Base-by-base conservation (phyloP, 2,888 invertebrate species). In the Morpho deidamia region DNA sequence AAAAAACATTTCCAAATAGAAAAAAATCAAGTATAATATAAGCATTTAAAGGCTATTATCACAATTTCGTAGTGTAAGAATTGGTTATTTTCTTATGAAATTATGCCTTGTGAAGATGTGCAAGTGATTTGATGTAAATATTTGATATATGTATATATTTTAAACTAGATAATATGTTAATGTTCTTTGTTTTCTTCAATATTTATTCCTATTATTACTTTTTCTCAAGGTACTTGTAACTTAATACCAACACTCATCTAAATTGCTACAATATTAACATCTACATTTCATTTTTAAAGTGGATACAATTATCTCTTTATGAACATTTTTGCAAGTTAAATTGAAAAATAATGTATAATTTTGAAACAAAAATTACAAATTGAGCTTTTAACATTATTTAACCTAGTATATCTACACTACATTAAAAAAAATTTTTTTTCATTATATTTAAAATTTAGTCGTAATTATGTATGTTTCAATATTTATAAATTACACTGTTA, bases 101-200 rank as follows among this genome's bases (percentile, higher is more conserved):
- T 23, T 23, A 23, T 23, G 23, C 5, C n/a, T n/a, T n/a, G n/a
- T 8, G 0, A 10, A 44, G 9, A 10, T 7, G 3, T 37, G 14
- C 12, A 14, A 34, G 11, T 44, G 34, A 34, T 8, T 39, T 23
- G 38, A 33, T 51, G 51, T 51, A 51, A 51, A 51, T 51, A 51
- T 51, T 51, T 44, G 23, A 38, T 38, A 39, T 11, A n/a, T 46
- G 37, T n/a, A n/a, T 48, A 41, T 48, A 41, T 41, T 48, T 23
- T 14, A 42, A 23, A 14, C 11, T 48, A 12, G 23, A 23, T 23
- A 23, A 23, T 23, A 23, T 23, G 23, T 23, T 23, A 5, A 23
- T 23, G 23, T 23, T 23, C 23, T 23, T 23, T 23, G 23, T 23
- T 23, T 23, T 23, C 23, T 23, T 23, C 23, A 23, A 23, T 23